Percentiles rank a stretch among this genome's conserved stretches.
These are phyloP conservation scores for Neogale vison DNA, from an alignment of 2,113 vertebrate genomes.

Conservation along the genomic window DNA sequence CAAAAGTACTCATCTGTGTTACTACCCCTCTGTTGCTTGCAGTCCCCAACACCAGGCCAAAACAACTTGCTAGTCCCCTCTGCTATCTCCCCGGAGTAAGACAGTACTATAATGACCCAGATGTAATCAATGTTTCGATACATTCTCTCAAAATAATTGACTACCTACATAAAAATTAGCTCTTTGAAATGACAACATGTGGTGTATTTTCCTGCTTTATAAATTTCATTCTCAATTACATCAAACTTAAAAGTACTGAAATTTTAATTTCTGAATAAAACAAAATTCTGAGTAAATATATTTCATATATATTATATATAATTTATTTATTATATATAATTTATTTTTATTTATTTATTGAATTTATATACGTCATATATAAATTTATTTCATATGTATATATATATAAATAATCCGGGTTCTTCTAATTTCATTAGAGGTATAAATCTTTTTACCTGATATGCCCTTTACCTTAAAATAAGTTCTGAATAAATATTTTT, in stretches of 20 bases:
- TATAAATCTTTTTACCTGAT: neutral
- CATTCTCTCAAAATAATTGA: neutral
- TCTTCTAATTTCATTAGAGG: neutral
- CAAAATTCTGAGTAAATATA: conserved; percentile 21
- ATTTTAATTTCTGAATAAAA: conserved; percentile 15
- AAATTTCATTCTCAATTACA: neutral
- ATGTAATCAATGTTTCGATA: neutral
- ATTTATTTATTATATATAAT: no score
- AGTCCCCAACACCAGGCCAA: fast-evolving
- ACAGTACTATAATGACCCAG: neutral
- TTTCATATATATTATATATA: no score
- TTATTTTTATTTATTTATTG: no score
- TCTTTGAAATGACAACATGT: neutral
- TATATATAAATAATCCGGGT: neutral
- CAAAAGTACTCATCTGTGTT: neutral
- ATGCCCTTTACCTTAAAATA: neutral
- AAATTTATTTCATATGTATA: no score
- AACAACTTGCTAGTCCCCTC: neutral
- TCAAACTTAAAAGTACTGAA: neutral
- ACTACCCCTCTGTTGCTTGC: neutral
- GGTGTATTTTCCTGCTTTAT: neutral
- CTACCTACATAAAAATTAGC: neutral
- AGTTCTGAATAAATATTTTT: conserved; percentile 36
- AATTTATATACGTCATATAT: no score
- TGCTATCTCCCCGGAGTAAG: neutral